Conservation (phyloP, 2,888 invertebrate species). For the Caprella mutica region DNA sequence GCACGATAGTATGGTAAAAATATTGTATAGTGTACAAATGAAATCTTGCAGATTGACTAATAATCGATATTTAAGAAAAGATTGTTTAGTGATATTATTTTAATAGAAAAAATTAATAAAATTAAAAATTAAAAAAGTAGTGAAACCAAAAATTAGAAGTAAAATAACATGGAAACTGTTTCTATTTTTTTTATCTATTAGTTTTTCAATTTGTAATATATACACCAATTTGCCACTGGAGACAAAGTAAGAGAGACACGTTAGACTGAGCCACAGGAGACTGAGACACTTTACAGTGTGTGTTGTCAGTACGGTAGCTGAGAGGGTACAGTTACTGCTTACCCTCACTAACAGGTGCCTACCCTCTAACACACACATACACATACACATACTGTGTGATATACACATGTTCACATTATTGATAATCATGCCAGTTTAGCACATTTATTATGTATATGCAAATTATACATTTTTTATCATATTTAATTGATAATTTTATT, state of each 20-base stretch:
- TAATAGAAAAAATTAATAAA: background rate
- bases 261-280: background rate
- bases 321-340: background rate
- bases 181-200: too few species aligned
- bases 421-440: background rate
- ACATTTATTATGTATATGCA: background rate
- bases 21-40: background rate
- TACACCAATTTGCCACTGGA: background rate
- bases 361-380: constrained; percentile 1
- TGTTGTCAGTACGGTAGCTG: background rate
- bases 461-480: background rate
- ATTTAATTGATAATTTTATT: background rate
- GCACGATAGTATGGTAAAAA: background rate
- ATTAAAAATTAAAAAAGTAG: background rate
- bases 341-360: background rate
- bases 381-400: background rate
- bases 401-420: background rate
- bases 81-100: background rate
- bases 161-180: background rate
- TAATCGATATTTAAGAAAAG: background rate
- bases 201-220: background rate
- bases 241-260: background rate
- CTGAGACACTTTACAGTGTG: background rate
- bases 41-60: background rate
- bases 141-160: background rate